These are phyloP conservation scores for Megaceryle alcyon DNA, from an alignment of 2,797 vertebrate species.

Conservation along the genomic window DNA sequence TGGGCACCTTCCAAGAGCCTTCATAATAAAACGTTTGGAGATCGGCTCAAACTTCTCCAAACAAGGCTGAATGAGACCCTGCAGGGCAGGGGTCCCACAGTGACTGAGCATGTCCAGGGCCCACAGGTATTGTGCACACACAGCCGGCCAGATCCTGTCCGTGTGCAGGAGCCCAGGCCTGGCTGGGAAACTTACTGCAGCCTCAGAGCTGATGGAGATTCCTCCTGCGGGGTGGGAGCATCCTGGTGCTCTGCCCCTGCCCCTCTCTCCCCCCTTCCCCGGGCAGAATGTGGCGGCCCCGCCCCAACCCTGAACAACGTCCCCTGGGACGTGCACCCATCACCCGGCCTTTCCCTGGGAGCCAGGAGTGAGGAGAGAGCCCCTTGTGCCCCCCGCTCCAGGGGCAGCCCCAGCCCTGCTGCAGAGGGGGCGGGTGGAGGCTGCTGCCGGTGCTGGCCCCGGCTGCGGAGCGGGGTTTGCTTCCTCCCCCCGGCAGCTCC, in stretches of 20 bases:
- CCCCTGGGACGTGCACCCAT: background rate
- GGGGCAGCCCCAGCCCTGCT: background rate
- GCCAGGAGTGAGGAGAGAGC: rapidly evolving
- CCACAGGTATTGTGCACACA: rapidly evolving
- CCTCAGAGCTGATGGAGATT: background rate
- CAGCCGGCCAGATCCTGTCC: background rate
- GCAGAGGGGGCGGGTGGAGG: rapidly evolving
- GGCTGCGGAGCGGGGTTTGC: background rate
- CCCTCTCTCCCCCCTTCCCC: background rate
- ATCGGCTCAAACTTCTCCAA: background rate
- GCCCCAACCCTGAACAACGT: background rate
- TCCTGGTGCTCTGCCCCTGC: background rate
- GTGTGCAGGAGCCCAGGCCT: background rate
- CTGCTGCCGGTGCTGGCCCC: background rate
- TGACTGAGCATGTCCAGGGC: rapidly evolving
- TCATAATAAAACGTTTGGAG: background rate
- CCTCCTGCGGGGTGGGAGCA: background rate
- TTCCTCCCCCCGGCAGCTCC: background rate
- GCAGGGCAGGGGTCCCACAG: background rate
- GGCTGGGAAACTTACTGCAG: background rate
- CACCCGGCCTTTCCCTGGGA: background rate
- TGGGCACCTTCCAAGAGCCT: slow-evolving; percentile 4
- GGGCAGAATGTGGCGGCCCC: rapidly evolving
- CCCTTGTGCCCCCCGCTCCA: background rate
- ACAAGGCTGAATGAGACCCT: background rate